Percentiles rank a stretch among this genome's conserved stretches.
Conservation (phyloP, 2,888 invertebrate species). For the Phyllotreta cruciferae region DNA sequence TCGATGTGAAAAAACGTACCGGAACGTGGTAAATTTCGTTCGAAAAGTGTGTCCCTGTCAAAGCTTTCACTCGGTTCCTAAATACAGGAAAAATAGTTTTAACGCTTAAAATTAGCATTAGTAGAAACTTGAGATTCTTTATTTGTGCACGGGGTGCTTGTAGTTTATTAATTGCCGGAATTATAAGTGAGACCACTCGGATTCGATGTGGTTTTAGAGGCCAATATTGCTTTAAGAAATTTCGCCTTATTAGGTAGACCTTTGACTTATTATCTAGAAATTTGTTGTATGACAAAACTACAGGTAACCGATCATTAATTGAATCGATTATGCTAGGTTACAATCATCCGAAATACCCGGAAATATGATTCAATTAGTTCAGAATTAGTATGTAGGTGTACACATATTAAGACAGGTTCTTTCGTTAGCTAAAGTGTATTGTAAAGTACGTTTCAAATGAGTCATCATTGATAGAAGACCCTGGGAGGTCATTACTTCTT, state of each 20-base stretch:
- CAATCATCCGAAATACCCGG: constrained; percentile 24
- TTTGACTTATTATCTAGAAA: constrained; percentile 48
- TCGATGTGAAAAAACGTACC: constrained; percentile 35
- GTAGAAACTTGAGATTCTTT: constrained; percentile 39
- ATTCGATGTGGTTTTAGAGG: constrained; percentile 48
- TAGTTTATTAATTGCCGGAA: constrained; percentile 35
- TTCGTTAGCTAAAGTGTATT: constrained; percentile 37
- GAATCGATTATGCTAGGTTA: constrained; percentile 10
- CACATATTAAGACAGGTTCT: constrained; percentile 42
- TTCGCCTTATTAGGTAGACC: constrained; percentile 57
- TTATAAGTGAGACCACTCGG: constrained; percentile 34
- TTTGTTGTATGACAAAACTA: constrained; percentile 27
- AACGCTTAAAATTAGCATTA: constrained; percentile 45
- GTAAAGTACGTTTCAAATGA: constrained; percentile 47
- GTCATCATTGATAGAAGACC: constrained; percentile 50
- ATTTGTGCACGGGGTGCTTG: constrained; percentile 34
- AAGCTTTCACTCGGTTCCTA: constrained; percentile 52
- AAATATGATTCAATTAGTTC: constrained; percentile 31
- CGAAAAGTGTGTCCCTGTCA: constrained; percentile 51
- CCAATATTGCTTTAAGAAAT: constrained; percentile 53
- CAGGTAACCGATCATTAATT: constrained; percentile 24
- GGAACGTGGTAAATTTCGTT: constrained; percentile 36
- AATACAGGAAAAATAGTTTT: constrained; percentile 48
- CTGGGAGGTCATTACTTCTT: constrained; percentile 55
- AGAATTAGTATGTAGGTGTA: constrained; percentile 38